Evolutionary conservation across 2,888 invertebrate genomes (phyloP).

Genomic region (Rutpela maculata): DNA sequence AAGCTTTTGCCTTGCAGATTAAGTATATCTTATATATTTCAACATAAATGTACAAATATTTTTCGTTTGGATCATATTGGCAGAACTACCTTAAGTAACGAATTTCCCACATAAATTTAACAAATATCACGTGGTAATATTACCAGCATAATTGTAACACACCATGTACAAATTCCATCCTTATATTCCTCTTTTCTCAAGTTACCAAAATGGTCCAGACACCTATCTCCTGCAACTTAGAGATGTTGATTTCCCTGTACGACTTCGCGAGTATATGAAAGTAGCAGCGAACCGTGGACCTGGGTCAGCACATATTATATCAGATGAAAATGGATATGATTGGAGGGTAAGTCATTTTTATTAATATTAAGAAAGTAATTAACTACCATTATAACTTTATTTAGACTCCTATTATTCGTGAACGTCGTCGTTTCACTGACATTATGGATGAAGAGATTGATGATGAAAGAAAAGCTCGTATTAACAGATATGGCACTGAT

Average conservation of each 20-base stretch:
- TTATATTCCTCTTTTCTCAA: conserved; percentile 66
- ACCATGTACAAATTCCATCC: too few relatives aligned
- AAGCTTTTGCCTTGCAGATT: too few relatives aligned
- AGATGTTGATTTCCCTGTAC: conserved; percentile 95
- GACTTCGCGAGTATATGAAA: conserved; percentile 95
- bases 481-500: conserved; percentile 85
- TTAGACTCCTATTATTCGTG: conserved; percentile 90
- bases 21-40: too few relatives aligned
- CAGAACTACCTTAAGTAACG: too few relatives aligned
- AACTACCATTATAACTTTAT: conserved; percentile 42
- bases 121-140: too few relatives aligned
- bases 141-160: too few relatives aligned
- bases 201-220: conserved; percentile 97
- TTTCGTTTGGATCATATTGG: too few relatives aligned
- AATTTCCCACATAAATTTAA: too few relatives aligned
- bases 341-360: conserved; percentile 79
- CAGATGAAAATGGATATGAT: conserved; percentile 83
- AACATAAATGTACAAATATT: too few relatives aligned
- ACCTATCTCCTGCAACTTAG: conserved; percentile 95
- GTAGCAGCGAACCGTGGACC: conserved; percentile 89
- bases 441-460: conserved; percentile 97
- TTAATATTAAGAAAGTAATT: conserved; percentile 2
- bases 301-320: conserved; percentile 80
- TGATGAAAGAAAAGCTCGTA: conserved; percentile 89
- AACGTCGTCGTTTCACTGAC: conserved; percentile 93